These are phyloP conservation scores for Nanger granti DNA, from an alignment of 2,113 vertebrate genomes.

Conservation along the genomic window DNA sequence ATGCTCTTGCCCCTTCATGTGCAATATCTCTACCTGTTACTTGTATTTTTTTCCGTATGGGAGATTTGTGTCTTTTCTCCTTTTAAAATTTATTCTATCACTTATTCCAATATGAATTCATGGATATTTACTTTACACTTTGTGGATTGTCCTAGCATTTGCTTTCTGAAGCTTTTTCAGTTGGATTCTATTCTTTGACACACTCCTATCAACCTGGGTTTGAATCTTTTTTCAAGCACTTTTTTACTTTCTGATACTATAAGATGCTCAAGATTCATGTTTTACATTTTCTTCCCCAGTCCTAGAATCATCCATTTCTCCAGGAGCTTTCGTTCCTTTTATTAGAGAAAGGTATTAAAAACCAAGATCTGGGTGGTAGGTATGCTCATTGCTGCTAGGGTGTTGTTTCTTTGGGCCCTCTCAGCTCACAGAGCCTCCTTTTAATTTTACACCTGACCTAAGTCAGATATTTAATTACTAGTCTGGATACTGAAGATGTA, in stretches of 20 bases:
- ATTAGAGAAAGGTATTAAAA: not conserved
- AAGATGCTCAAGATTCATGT: not conserved
- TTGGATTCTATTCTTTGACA: not conserved
- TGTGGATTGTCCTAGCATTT: not conserved
- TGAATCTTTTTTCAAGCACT: not conserved
- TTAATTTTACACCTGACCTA: not conserved
- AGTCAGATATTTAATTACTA: not conserved
- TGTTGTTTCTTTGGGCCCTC: not conserved
- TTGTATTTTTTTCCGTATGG: not conserved
- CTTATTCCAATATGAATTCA: not conserved
- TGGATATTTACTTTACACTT: not conserved
- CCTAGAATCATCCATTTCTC: not conserved
- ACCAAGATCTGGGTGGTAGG: not conserved
- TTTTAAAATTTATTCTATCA: not conserved
- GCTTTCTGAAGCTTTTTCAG: not conserved
- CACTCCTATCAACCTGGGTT: not conserved
- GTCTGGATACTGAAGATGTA: not conserved
- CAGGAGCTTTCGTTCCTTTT: not conserved
- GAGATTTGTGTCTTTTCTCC: not conserved
- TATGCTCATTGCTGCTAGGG: not conserved
- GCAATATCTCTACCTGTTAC: not conserved
- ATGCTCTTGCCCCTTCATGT: not conserved
- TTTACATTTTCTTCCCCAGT: not conserved
- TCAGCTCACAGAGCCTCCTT: not conserved
- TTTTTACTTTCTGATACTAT: not conserved